A percentile compares a stretch with the other conserved stretches of the same genome.
These are phyloP conservation scores for Sabatieria punctata DNA, from an alignment of 2,888 invertebrate genomes.

Conservation along the genomic window DNA sequence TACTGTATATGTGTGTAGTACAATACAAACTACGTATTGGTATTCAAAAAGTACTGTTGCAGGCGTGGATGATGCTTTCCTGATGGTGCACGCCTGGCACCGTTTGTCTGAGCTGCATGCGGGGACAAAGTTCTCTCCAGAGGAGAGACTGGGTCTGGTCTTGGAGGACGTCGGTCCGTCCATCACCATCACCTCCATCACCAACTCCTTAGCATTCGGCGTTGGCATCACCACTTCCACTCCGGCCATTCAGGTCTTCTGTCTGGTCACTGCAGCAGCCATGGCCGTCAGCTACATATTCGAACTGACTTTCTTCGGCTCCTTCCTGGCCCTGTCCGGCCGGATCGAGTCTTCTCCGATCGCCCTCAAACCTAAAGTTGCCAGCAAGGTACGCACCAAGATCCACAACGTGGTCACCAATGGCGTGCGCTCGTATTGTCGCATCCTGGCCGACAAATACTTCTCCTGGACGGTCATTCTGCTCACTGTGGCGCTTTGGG, in stretches of 20 bases:
- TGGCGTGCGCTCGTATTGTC: too few relatives aligned
- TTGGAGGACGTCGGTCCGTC: constrained; percentile 12
- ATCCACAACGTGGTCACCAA: too few relatives aligned
- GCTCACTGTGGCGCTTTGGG: too few relatives aligned
- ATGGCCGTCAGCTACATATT: constrained; percentile 13
- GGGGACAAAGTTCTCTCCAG: background rate
- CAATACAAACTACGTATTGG: background rate
- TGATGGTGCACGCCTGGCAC: constrained; percentile 13
- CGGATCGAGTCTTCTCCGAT: background rate
- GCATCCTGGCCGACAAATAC: too few relatives aligned
- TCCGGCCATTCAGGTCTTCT: constrained; percentile 14
- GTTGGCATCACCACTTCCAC: constrained; percentile 10
- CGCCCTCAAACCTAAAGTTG: too few relatives aligned
- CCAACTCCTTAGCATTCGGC: constrained; percentile 13
- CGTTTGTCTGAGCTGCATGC: background rate
- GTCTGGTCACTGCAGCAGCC: constrained; percentile 11
- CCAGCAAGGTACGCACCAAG: too few relatives aligned
- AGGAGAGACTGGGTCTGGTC: background rate
- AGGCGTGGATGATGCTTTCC: constrained; percentile 15
- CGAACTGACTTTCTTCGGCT: constrained; percentile 6
- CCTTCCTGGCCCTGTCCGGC: background rate
- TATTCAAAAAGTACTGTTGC: background rate
- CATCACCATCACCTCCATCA: too few relatives aligned
- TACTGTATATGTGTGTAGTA: background rate
- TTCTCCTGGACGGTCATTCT: too few relatives aligned